Evolutionary conservation across 1,140 invertebrate species (phyloP), one percentile per base, ranked within the genome.

Genomic region (Meloidogyne exigua): DNA sequence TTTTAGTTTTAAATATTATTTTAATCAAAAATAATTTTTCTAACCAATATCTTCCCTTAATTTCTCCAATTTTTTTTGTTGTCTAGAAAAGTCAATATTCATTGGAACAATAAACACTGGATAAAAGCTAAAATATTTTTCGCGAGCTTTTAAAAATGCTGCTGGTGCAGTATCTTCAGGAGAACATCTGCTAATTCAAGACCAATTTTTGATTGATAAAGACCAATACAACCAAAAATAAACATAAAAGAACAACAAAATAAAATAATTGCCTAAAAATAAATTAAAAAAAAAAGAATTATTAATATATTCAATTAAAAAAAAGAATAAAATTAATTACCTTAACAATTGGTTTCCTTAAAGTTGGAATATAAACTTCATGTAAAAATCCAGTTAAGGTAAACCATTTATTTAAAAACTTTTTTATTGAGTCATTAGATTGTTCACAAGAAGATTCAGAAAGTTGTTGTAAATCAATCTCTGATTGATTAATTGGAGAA

Each of bases 71-170:
- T 98, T 87, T 81, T 92, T 92, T 89, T 99, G 96, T 88, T 95
- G 95, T 10, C 92, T 93, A 2, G 96, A 94, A 89, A 98, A 98
- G 88, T 99, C 95, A 88, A 98, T 94, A 86, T 92, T 92, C 84
- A 95, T 92, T 0, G 95, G 98, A 0, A 98, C 93, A 0, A 94
- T 93, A 89, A 93, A 95, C 92, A 98, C 96, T 88, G 94, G 95
- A 88, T 97, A 99, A 88, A 98, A 97, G 7, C 95, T 95, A 88
- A 99, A 99, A 85, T 95, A 93, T 80, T 93, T 92, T 68, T 93
- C 92, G 86, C 98, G 94, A 0, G 93, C 92, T 42, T 92, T 91
- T 2, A 99, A 90, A 88, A 98, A 99, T 73, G 92, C 91, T 86
- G 95, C 92, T 89, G 98, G 95, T 69, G 84, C 81, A 0, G 95